Conservation (phyloP, 2,797 vertebrate genomes). For the Diglossa cyanea region DNA sequence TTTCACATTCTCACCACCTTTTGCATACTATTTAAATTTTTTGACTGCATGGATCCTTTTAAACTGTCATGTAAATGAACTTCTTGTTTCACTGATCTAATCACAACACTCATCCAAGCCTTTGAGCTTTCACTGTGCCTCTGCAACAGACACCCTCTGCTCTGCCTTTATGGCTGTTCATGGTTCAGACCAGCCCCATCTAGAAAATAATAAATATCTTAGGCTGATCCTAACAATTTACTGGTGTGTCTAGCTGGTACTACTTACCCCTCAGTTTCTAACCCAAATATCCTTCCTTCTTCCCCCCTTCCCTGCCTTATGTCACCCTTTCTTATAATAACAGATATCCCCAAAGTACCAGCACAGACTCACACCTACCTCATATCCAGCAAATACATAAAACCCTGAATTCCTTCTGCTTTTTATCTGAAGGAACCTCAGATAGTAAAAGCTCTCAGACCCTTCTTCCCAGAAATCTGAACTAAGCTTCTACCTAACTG, state of each 20-base stretch:
- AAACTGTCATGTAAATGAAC: constrained; percentile 48
- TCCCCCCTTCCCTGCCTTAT: accelerated
- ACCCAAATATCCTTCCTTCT: neutral
- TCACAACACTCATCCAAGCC: constrained; percentile 33
- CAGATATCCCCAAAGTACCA: neutral
- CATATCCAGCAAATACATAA: neutral
- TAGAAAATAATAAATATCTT: neutral
- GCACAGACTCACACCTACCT: neutral
- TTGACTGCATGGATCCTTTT: constrained; percentile 39
- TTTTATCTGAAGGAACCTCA: neutral
- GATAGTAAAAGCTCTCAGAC: neutral
- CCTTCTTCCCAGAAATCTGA: neutral
- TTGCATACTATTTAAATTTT: constrained; percentile 16
- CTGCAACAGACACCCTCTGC: neutral
- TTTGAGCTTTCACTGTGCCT: neutral
- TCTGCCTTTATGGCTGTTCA: neutral
- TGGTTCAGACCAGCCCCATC: neutral
- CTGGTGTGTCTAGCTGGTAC: neutral
- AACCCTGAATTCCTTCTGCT: neutral
- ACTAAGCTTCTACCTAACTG: neutral
- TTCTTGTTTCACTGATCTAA: constrained; percentile 43
- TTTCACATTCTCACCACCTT: constrained; percentile 15
- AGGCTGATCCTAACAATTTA: neutral
- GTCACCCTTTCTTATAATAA: neutral
- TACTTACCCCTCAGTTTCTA: neutral